A percentile compares a stretch with the other conserved stretches of the same genome.
Evolutionary conservation across 1,140 invertebrate species (phyloP).

Genomic region (Drosophila punjabiensis): DNA sequence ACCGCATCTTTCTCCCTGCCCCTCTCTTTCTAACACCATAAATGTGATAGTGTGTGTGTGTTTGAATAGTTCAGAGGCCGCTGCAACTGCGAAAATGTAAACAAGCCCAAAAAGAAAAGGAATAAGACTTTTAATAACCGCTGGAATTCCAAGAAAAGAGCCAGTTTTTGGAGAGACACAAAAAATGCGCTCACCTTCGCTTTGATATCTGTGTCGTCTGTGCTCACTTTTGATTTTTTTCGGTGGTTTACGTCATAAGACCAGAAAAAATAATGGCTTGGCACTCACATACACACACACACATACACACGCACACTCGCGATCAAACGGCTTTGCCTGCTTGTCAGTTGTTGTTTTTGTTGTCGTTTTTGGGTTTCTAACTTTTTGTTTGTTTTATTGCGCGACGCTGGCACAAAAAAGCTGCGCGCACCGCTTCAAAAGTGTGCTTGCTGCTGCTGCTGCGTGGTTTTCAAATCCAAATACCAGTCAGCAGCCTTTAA

Average conservation of each 20-base stretch:
- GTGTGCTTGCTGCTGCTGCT: constrained; percentile 16
- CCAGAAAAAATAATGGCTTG: constrained; percentile 81
- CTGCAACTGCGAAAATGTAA: constrained; percentile 68
- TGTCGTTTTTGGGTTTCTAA: constrained; percentile 31
- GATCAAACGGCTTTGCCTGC: constrained; percentile 65
- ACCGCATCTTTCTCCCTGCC: constrained; percentile 10
- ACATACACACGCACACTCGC: constrained; percentile 20
- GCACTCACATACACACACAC: constrained; percentile 49
- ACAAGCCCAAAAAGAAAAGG: constrained; percentile 47
- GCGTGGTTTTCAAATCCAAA: constrained; percentile 24
- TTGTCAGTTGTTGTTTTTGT: constrained; percentile 40
- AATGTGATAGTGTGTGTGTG: neutral
- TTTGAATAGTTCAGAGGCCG: constrained; percentile 28
- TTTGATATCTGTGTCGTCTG: constrained; percentile 65
- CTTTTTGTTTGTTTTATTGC: constrained; percentile 58
- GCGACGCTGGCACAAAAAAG: constrained; percentile 39
- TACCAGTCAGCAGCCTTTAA: constrained; percentile 14
- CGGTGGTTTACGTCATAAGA: constrained; percentile 81
- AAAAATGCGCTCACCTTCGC: constrained; percentile 76
- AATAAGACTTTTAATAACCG: constrained; percentile 33
- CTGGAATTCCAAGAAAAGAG: constrained; percentile 48
- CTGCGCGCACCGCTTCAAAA: constrained; percentile 32
- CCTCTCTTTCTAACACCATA: neutral
- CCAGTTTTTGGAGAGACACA: constrained; percentile 51
- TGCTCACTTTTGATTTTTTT: constrained; percentile 82